Evolutionary conservation across 2,888 invertebrate species (phyloP), one percentile per base, ranked within the genome.

Genomic region (Caprella mutica): DNA sequence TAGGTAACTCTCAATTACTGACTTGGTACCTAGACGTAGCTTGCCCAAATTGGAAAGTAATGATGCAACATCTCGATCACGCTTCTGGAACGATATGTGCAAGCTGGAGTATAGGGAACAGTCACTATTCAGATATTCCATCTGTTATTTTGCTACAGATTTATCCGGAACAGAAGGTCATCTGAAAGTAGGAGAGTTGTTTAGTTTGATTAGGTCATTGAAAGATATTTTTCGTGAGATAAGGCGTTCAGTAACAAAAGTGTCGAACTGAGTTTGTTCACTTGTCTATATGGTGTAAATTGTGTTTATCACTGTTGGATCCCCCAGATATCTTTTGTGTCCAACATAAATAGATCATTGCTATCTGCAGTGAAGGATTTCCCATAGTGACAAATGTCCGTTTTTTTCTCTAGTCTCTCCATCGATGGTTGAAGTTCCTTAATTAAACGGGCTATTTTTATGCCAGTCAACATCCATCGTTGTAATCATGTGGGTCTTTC

Each of bases 81-180:
- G 48, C 33, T 17, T 55, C 35, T 61, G 61, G 30, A 26, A 54
- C 2, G 61, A 57, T 50, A 61, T 55, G 35, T 23, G 54, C 40
- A 58, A 35, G 35, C 50, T 38, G 12, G 42, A 50, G 39, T 58
- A 58, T 14, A 61, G 51, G 14, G n/a, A 33, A 14, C 33, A 9
- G 14, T 33, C 33, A 14, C 14, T 33, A 8, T 33, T 33, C 33
- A 33, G 33, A 33, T 8, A 33, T 33, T 8, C 8, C 14, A 33
- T 33, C 14, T 33, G 8, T 14, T 9, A 14, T 35, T 44, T 33
- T 42, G 42, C 33, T 27, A 21, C 44, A 21, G 52, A 52, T 17
- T 52, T 57, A 1, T 56, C 33, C 35, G 39, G 43, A 21, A 42
- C 44, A 46, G 44, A 44, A 57, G 26, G 38, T 26, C 35, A 33